Conservation (phyloP, 1,140 invertebrate genomes). For the Nautilus pompilius region DNA sequence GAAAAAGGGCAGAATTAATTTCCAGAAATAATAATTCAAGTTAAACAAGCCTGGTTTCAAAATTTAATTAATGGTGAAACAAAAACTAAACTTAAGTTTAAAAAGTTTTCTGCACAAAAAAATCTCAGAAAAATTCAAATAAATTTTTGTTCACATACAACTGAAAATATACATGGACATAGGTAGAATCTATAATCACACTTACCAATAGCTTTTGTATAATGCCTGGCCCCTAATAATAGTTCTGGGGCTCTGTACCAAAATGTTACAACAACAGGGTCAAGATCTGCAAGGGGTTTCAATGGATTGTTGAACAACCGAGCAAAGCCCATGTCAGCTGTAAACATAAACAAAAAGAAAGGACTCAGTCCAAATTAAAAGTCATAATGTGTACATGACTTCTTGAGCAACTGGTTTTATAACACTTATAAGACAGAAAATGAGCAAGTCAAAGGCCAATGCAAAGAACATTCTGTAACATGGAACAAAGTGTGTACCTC, state of each 20-base stretch:
- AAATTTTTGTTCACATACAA: no score
- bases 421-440: no score
- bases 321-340: constrained; percentile 99
- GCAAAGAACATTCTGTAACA: no score
- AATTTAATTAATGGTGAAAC: not conserved
- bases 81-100: no score
- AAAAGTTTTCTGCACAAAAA: no score
- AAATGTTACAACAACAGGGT: constrained; percentile 99
- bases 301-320: constrained; percentile 96
- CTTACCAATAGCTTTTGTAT: constrained; percentile 95
- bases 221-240: constrained; percentile 92
- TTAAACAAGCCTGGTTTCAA: not conserved
- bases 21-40: not conserved
- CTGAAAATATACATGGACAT: no score
- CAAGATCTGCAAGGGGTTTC: constrained; percentile 84
- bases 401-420: no score
- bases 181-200: not conserved
- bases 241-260: constrained; percentile 99
- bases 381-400: no score
- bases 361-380: no score
- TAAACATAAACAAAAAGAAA: constrained; percentile 5
- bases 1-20: constrained; percentile 21
- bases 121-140: no score
- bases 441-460: no score
- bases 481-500: no score